Evolutionary conservation across 2,888 invertebrate species (phyloP).

Genomic region (Noctua janthina): DNA sequence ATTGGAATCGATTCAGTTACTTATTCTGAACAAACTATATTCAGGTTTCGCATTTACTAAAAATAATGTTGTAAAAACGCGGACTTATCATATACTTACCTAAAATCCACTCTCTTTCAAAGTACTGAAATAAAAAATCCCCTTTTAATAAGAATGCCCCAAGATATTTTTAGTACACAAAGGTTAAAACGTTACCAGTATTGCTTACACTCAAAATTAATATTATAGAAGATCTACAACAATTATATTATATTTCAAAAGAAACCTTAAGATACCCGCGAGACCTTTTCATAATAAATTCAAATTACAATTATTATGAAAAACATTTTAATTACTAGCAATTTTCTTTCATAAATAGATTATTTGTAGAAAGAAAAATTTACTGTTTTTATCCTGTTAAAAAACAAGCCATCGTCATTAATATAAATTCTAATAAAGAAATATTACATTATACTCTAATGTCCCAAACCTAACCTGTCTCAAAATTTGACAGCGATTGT

Average conservation of each 20-base stretch:
- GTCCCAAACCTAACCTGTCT: slow-evolving; percentile 58
- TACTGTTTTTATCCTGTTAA: background rate
- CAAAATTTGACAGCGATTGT: slow-evolving; percentile 67
- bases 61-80: background rate
- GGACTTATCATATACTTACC: background rate
- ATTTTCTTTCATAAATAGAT: slow-evolving; percentile 3
- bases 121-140: background rate
- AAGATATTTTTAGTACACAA: background rate
- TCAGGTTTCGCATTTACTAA: no score
- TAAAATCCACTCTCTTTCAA: background rate
- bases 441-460: slow-evolving; percentile 36
- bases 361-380: background rate
- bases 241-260: background rate
- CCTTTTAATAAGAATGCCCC: background rate
- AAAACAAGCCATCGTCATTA: slow-evolving; percentile 12
- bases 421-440: slow-evolving; percentile 25
- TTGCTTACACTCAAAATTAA: background rate
- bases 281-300: slow-evolving; percentile 5
- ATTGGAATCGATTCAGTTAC: no score
- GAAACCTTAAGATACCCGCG: background rate
- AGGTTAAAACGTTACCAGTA: background rate
- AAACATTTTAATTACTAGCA: background rate
- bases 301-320: slow-evolving; percentile 5
- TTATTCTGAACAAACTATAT: no score
- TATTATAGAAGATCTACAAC: background rate